A percentile compares a stretch with the other conserved stretches of the same genome.
phyloP scores from a whole-genome alignment of 1,140 invertebrate genomes.

The Zelostemma sp. region DNA sequence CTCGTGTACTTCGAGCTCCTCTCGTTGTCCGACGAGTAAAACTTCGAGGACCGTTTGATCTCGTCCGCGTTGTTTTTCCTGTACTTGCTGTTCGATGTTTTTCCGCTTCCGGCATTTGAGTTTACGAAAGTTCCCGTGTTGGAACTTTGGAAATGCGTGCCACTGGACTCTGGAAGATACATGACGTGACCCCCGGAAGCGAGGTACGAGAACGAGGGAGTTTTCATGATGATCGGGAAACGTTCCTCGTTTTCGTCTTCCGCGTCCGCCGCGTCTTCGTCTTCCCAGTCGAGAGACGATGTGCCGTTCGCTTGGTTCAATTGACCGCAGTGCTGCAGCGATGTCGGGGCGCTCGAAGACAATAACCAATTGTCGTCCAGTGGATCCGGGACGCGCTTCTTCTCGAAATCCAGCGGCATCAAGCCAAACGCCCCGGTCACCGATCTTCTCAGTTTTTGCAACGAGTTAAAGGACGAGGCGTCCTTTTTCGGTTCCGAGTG shows the following conservation, averaged over 20 bases:
- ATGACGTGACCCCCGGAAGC: conserved; percentile 78
- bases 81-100: conserved; percentile 32
- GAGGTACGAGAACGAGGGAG: conserved; percentile 69
- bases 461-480: conserved; percentile 73
- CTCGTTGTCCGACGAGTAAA: conserved; percentile 13
- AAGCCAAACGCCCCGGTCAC: conserved; percentile 76
- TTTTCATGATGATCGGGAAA: conserved; percentile 62
- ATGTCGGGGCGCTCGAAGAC: conserved; percentile 83
- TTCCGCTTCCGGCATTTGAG: neutral
- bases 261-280: conserved; percentile 55
- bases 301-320: conserved; percentile 8
- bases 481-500: conserved; percentile 71
- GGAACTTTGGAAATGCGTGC: conserved; percentile 36
- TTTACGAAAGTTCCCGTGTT: conserved; percentile 14
- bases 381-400: conserved; percentile 34
- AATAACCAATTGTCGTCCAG: conserved; percentile 81
- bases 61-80: conserved; percentile 22
- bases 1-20: conserved; percentile 14
- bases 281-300: conserved; percentile 48
- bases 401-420: conserved; percentile 41
- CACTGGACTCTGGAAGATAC: conserved; percentile 79
- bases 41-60: conserved; percentile 2
- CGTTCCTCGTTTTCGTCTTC: conserved; percentile 56
- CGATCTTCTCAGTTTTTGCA: conserved; percentile 78
- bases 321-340: conserved; percentile 74